phyloP scores from a whole-genome alignment of 2,888 invertebrate genomes.

The Syritta pipiens region DNA sequence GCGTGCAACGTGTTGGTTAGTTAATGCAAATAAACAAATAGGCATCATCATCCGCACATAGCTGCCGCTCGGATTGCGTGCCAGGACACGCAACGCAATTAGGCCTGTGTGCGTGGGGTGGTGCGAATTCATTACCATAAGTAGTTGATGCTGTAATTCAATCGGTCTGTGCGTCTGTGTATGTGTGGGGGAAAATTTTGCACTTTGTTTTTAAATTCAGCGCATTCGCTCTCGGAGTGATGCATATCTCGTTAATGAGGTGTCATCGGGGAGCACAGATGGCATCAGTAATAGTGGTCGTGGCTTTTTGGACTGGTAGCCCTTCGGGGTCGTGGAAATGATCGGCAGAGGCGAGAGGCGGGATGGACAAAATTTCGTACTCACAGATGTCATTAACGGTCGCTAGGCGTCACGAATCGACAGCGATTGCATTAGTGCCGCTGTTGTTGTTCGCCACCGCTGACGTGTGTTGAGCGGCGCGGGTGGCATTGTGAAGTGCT shows the following conservation, averaged over 20 bases:
- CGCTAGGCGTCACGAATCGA: constrained; percentile 37
- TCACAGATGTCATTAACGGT: constrained; percentile 62
- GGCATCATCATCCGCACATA: constrained; percentile 52
- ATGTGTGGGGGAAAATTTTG: constrained; percentile 30
- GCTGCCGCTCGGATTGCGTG: not conserved
- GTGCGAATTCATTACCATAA: constrained; percentile 68
- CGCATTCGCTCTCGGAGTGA: constrained; percentile 54
- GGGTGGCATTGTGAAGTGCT: constrained; percentile 8
- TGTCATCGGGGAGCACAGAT: constrained; percentile 56
- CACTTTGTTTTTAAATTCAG: constrained; percentile 55
- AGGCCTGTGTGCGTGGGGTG: constrained; percentile 46
- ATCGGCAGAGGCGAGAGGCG: constrained; percentile 15
- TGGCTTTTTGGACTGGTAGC: constrained; percentile 7
- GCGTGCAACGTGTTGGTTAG: constrained; percentile 57
- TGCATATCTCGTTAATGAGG: constrained; percentile 66
- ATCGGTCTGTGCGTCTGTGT: constrained; percentile 23
- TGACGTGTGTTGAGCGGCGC: not conserved
- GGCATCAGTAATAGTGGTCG: constrained; percentile 35
- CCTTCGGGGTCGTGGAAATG: constrained; percentile 47
- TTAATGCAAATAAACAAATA: constrained; percentile 67
- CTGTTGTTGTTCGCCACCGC: not conserved
- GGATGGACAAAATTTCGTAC: constrained; percentile 40
- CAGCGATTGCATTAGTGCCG: constrained; percentile 47
- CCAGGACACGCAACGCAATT: constrained; percentile 57
- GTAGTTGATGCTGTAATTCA: constrained; percentile 68